Evolutionary conservation across 2,113 vertebrate species (phyloP).

Genomic region (Dendrocopos noguchii): DNA sequence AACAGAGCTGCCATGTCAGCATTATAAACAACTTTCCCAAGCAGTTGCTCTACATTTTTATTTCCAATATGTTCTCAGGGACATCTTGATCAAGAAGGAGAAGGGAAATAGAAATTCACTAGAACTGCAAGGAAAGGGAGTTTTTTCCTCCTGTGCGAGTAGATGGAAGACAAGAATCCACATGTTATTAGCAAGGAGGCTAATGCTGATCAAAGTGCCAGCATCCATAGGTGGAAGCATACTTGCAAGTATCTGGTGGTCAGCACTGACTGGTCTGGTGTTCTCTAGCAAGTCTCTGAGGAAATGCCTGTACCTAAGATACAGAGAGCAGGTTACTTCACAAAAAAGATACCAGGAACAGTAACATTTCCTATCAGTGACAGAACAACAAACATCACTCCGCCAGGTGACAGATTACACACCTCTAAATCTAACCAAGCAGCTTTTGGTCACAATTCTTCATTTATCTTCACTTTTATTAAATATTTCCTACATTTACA

Average conservation of each 20-base stretch:
- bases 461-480: background rate
- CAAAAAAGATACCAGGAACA: background rate
- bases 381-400: background rate
- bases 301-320: constrained; percentile 86
- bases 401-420: background rate
- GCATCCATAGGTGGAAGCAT: constrained; percentile 42
- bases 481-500: background rate
- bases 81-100: background rate
- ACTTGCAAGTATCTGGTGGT: constrained; percentile 87
- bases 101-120: background rate
- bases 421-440: background rate
- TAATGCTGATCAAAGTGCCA: background rate
- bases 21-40: background rate
- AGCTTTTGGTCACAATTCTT: background rate
- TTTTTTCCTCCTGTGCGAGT: background rate
- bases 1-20: background rate
- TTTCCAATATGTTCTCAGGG: background rate
- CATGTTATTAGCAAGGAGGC: background rate
- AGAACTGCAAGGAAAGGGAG: background rate
- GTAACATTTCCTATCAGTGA: background rate
- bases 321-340: background rate
- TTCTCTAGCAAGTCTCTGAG: constrained; percentile 86
- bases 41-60: background rate
- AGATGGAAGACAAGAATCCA: background rate
- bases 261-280: constrained; percentile 79